Base-by-base conservation (phyloP, 2,888 invertebrate species). In the Cacoxenus indagator region DNA sequence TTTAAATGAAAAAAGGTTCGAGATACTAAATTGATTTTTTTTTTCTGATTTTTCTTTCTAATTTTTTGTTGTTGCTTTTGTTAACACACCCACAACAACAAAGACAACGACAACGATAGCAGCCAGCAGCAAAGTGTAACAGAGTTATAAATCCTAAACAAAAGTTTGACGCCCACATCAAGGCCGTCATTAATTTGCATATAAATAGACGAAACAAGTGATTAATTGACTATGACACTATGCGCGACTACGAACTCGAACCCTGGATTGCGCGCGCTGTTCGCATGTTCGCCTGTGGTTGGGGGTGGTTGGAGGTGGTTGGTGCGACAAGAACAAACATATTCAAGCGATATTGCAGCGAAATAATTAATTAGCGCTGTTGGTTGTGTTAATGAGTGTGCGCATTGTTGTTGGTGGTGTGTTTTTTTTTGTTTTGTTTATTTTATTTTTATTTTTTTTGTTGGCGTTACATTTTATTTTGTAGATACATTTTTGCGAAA, bases 81-180 rank as follows among this genome's bases (percentile, higher is more conserved):
- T n/a, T n/a, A n/a, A n/a, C n/a, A n/a, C n/a, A n/a, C n/a, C n/a
- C n/a, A n/a, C n/a, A n/a, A n/a, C n/a, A n/a, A n/a, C n/a, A n/a
- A 22, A 51, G 9, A 19, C 48, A 48, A 4, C 3, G 9, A 48
- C 48, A 19, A 48, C 48, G 9, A 48, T 48, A 14, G 9, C 9
- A n/a, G 45, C 2, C 1, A 4, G 11, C 45, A 43, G 45, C 11
- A 51, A 51, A 51, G 22, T 51, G 5, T 37, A 37, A 37, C 37
- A 37, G 5, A 37, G 5, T 37, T 37, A 37, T 37, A 37, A 37
- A n/a, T n/a, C n/a, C 45, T 8, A 22, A 17, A 48, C 8, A 4
- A 19, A 81, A 80, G 74, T 78, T 80, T 80, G 80, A 83, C 80
- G 80, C 80, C 80, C 82, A 80, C 80, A 78, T 78, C 83, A 80